Evolutionary conservation across 1,140 invertebrate species (phyloP), one percentile per base, ranked within the genome.

Genomic region (Brachionus asplanchnoidis): DNA sequence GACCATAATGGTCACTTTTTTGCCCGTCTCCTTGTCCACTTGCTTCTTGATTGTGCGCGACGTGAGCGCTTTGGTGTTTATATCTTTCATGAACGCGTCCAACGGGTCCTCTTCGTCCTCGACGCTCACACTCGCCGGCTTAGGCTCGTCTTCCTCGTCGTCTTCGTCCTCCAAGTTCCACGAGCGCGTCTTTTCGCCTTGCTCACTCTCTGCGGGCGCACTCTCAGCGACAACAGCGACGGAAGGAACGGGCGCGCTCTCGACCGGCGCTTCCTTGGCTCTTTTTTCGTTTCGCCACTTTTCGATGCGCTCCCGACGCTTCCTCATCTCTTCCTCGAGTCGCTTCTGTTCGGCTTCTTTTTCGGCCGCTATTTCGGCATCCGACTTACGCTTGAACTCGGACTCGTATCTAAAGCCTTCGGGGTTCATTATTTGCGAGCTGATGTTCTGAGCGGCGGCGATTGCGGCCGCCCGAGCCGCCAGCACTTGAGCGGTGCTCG

Each of bases 251-350:
- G 14, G n/a, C 7, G 40, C 20, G 32, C 3, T n/a, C 14, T n/a
- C 40, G 3, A 32, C 14, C 86, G 50, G 12, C 17, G 28, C 23
- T 50, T 84, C 65, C 46, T 87, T 77, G 88, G 44, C 87, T 46
- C 87, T 86, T n/a, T 86, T 87, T 83, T 90, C 88, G 88, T 96
- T 96, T 11, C 95, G 92, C 95, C 95, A 97, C 85, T 95, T 92
- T 90, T 97, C 96, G 82, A 97, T 96, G 40, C 95, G 92, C 87
- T 99, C 96, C 28, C 96, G 90, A 42, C 97, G 91, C 89, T 97
- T 98, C 88, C 96, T 95, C 96, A 98, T 99, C 91, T 98, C 96
- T 17, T 94, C 90, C 88, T 99, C 97, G 7, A 84, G 20, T 32
- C 82, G 32, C 53, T 68, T 84, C 28, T 84, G 82, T 50, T 84